These are phyloP conservation scores for Drosophila serrata DNA, from an alignment of 1,140 invertebrate genomes.

Conservation along the genomic window DNA sequence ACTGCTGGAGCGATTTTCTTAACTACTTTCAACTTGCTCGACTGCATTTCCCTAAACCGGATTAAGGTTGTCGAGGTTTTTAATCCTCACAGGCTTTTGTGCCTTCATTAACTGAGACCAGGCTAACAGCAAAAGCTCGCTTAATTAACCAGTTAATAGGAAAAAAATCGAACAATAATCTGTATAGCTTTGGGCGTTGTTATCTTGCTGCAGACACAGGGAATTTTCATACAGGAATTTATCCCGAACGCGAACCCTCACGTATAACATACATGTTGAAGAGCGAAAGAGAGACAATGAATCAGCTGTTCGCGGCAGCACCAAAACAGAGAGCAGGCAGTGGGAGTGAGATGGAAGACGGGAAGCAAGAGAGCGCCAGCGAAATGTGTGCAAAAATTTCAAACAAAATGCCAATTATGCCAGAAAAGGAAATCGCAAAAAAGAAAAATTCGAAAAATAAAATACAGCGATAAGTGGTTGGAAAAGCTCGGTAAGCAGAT, in stretches of 20 bases:
- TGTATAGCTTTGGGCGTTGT: slow-evolving; percentile 22
- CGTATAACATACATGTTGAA: neutral
- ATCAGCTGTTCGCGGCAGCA: slow-evolving; percentile 9
- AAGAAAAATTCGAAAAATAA: slow-evolving; percentile 1
- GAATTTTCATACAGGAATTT: slow-evolving; percentile 21
- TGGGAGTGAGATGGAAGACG: neutral
- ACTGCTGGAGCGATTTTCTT: neutral
- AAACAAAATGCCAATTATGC: slow-evolving; percentile 52
- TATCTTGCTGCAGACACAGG: slow-evolving; percentile 13
- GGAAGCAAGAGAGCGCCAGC: neutral
- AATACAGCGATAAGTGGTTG: slow-evolving; percentile 32
- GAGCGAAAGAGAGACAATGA: slow-evolving; percentile 4
- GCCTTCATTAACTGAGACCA: slow-evolving; percentile 5
- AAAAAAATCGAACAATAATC: slow-evolving; percentile 17
- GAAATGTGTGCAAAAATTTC: slow-evolving; percentile 16
- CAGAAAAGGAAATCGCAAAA: slow-evolving; percentile 4
- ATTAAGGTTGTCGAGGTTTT: slow-evolving; percentile 2
- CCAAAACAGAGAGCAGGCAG: slow-evolving; percentile 27
- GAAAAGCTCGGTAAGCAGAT: slow-evolving; percentile 44
- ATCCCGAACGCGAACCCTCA: slow-evolving; percentile 6
- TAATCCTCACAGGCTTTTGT: slow-evolving; percentile 6
- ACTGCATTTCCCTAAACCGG: neutral
- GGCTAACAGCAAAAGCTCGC: slow-evolving; percentile 3
- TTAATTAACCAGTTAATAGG: slow-evolving; percentile 20
- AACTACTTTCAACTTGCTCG: neutral